A percentile compares a stretch with the other conserved stretches of the same genome.
Evolutionary conservation across 2,888 invertebrate species (phyloP).

Genomic region (Hypolimnas misippus): DNA sequence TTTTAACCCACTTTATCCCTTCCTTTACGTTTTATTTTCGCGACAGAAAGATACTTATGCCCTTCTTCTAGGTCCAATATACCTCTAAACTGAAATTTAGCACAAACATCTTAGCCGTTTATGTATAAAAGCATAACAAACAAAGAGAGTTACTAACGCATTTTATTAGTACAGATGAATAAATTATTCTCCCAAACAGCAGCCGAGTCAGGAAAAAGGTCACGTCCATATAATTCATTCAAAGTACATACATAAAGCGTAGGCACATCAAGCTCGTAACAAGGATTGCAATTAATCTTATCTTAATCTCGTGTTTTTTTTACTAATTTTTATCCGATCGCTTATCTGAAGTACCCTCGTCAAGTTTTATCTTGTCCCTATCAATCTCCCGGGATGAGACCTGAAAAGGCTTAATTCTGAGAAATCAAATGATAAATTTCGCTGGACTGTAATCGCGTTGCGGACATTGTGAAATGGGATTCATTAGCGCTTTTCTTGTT

Average conservation of each 20-base stretch:
- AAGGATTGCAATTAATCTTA: slow-evolving; percentile 20
- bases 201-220: not conserved
- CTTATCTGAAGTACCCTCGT: slow-evolving; percentile 37
- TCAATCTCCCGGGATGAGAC: slow-evolving; percentile 27
- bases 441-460: slow-evolving; percentile 16
- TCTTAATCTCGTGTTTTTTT: slow-evolving; percentile 24
- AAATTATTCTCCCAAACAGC: not conserved
- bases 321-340: slow-evolving; percentile 32
- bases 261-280: slow-evolving; percentile 11
- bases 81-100: no score
- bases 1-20: no score
- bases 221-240: slow-evolving; percentile 4
- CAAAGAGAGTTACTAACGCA: no score
- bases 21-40: no score
- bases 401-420: slow-evolving; percentile 23
- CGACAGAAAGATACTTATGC: no score
- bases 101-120: no score
- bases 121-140: no score
- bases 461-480: slow-evolving; percentile 14
- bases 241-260: slow-evolving; percentile 1
- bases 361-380: slow-evolving; percentile 25
- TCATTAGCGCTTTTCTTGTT: slow-evolving; percentile 2
- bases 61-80: no score
- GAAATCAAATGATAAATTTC: slow-evolving; percentile 13
- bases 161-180: no score